These are phyloP conservation scores for Lanistes nyassanus DNA, from an alignment of 1,140 invertebrate genomes.

Conservation along the genomic window DNA sequence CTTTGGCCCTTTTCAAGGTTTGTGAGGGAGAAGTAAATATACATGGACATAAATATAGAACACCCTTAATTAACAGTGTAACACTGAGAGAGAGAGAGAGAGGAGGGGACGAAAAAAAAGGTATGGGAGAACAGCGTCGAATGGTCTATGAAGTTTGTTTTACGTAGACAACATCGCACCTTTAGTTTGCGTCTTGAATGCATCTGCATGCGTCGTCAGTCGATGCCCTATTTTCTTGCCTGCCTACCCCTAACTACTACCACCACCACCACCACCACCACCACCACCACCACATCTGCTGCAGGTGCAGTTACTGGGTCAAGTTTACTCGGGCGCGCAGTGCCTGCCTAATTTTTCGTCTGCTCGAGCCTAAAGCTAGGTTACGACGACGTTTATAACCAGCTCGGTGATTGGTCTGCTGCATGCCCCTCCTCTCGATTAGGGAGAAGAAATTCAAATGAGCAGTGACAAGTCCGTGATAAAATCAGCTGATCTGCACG, in stretches of 20 bases:
- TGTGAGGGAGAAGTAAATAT: no score
- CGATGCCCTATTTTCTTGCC: not conserved
- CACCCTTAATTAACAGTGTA: no score
- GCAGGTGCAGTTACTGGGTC: not conserved
- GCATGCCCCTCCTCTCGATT: not conserved
- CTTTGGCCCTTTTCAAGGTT: no score
- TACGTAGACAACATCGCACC: no score
- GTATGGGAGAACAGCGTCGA: no score
- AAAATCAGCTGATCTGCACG: constrained; percentile 6
- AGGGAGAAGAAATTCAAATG: not conserved
- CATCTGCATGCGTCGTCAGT: no score
- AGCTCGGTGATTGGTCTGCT: not conserved
- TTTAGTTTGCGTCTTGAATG: no score
- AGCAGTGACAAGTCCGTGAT: not conserved
- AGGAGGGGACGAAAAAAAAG: no score
- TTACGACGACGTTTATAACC: not conserved
- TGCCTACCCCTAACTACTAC: not conserved
- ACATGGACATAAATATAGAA: no score
- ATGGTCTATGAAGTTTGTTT: no score
- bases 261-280: not conserved
- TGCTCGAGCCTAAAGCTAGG: not conserved
- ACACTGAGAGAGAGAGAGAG: no score
- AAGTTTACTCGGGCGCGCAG: no score
- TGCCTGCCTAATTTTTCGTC: not conserved
- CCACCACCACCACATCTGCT: not conserved